Evolutionary conservation across 2,888 invertebrate species (phyloP).

Genomic region (Aplocera efformata): DNA sequence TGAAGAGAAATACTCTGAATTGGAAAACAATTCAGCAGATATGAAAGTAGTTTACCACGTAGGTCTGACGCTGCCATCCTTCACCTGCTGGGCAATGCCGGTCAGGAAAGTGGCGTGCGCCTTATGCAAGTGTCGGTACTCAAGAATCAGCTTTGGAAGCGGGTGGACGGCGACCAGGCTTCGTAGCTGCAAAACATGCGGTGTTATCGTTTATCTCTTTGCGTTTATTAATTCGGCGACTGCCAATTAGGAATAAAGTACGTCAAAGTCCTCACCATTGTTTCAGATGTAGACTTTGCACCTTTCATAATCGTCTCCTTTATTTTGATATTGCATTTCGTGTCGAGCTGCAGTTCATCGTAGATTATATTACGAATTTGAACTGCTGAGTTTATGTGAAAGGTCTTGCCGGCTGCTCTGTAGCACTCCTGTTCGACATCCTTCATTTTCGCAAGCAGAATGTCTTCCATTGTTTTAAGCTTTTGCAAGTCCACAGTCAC

Average conservation of each 20-base stretch:
- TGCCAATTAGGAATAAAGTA: too few species aligned
- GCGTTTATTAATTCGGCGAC: too few species aligned
- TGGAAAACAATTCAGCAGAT: background rate
- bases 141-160: constrained; percentile 64
- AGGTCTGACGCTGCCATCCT: constrained; percentile 53
- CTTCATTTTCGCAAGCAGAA: constrained; percentile 47
- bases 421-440: constrained; percentile 56
- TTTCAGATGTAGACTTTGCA: constrained; percentile 70
- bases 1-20: too few species aligned
- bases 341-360: constrained; percentile 66
- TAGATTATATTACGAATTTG: constrained; percentile 68
- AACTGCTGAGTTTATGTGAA: constrained; percentile 62
- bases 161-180: constrained; percentile 55
- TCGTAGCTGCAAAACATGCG: constrained; percentile 65
- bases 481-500: constrained; percentile 52
- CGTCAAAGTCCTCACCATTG: constrained; percentile 50
- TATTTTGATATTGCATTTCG: constrained; percentile 53
- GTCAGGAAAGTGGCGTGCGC: constrained; percentile 69
- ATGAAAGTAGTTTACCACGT: constrained; percentile 53
- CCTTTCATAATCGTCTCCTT: constrained; percentile 55
- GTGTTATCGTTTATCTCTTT: too few species aligned
- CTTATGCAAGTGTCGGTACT: constrained; percentile 71
- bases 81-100: constrained; percentile 61
- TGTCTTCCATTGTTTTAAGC: constrained; percentile 54
- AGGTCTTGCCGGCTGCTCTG: constrained; percentile 55